Evolutionary conservation across 2,888 invertebrate species (phyloP), one percentile per base, ranked within the genome.

Genomic region (Rugalucina vietnamica): DNA sequence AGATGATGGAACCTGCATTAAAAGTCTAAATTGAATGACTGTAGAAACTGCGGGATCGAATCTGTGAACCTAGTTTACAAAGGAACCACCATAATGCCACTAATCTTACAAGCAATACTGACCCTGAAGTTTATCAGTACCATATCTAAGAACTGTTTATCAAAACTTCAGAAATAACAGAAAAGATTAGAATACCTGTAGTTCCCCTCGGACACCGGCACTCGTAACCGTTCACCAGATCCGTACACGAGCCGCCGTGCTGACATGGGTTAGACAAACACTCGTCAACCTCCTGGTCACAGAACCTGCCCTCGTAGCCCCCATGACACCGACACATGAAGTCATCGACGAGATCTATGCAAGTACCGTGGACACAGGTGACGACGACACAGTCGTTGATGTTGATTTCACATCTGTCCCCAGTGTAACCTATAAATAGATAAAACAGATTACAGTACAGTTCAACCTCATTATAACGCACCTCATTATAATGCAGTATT

Each of bases 201-300:
- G 93, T 93, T 70, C 93, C 93, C 0, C 74, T 65, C 0, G 88
- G 91, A 88, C 93, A 93, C 18, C 88, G 84, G 76, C 93, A 93
- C 75, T 93, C 91, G 43, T 91, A 93, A 0, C 86, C 84, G 50
- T 89, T 85, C 97, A 94, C 98, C 97, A 89, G 98, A 95, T 99
- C 98, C 89, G 98, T 96, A 93, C 99, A 99, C 73, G 98, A 98
- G 81, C 98, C 99, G 89, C 98, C 98, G 95, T 99, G 98, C 93
- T 97, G 97, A 95, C 99, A 99, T 0, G 99, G 99, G 95, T 98
- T 98, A 98, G 89, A 86, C 32, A 77, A 87, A 88, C 98, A 99
- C 0, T 98, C 98, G 94, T 98, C 98, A 88, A 98, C 95, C 85
- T 98, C 97, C 83, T 97, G 97, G 92, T 98, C 97, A 95, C 99